Evolutionary conservation across 2,113 vertebrate species (phyloP).

Genomic region (Hemicordylus capensis): DNA sequence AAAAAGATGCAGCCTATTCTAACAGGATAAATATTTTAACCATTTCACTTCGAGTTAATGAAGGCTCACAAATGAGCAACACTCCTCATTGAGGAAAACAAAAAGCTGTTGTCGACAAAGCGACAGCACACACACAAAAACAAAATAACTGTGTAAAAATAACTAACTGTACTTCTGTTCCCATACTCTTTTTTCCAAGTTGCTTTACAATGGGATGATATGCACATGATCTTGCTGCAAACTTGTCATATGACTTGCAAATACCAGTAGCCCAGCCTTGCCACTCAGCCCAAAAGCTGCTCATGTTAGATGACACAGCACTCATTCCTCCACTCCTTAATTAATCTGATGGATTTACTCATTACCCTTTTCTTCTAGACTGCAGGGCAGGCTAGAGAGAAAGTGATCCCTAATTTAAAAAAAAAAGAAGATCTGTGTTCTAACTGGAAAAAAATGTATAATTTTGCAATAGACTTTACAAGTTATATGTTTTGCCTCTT

Average conservation of each 20-base stretch:
- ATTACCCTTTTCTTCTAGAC: constrained; percentile 81
- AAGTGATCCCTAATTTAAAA: constrained; percentile 75
- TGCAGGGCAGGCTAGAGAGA: constrained; percentile 81
- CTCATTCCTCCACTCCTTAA: constrained; percentile 79
- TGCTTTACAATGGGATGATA: constrained; percentile 97
- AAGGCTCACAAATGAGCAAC: constrained; percentile 99
- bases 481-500: constrained; percentile 76
- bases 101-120: constrained; percentile 99
- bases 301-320: constrained; percentile 79
- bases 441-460: constrained; percentile 80
- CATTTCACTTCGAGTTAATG: constrained; percentile 97
- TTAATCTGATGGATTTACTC: constrained; percentile 73
- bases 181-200: constrained; percentile 87
- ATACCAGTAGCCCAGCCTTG: constrained; percentile 82
- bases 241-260: constrained; percentile 79
- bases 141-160: constrained; percentile 88
- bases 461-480: constrained; percentile 83
- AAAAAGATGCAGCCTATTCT: constrained; percentile 98
- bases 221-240: constrained; percentile 91
- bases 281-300: constrained; percentile 80
- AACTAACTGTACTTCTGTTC: constrained; percentile 92
- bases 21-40: constrained; percentile 99
- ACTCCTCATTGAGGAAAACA: constrained; percentile 99
- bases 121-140: constrained; percentile 96
- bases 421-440: constrained; percentile 75